Base-by-base conservation (phyloP, 2,888 invertebrate species). In the Tanytarsus gracilentus region DNA sequence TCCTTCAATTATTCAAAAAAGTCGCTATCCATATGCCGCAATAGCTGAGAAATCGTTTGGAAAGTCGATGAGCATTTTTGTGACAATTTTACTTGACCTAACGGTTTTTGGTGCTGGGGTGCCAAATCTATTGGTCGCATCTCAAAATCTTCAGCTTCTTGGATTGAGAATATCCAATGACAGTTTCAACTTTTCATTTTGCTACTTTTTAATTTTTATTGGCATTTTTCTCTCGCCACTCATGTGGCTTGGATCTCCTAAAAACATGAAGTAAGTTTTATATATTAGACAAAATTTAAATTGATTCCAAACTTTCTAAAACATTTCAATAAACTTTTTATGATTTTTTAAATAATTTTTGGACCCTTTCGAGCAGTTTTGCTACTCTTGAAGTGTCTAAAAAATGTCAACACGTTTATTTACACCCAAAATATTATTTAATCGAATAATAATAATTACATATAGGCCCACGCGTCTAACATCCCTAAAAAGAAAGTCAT, bases 201-300 rank as follows among this genome's bases (percentile, higher is more conserved):
- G 92, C 69, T 84, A 86, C 65, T 91, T 90, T 89, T 80, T 91
- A 69, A 70, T 90, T 21, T 73, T 92, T 16, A 77, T 92, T 2
- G 89, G 87, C 0, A 68, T 82, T 2, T 69, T 85, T 56, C 77
- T 93, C 21, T 86, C 87, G 64, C 92, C 92, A 0, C 72, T 90
- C 56, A 82, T 88, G 78, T 92, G 91, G 90, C 78, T 92, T 5
- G 92, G 91, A 52, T 90, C 91, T 63, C 92, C 93, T 0, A 90
- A 90, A 71, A 90, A 93, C 68, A 90, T 93, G 86, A 90, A 91
- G 93, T 91, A 72, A 16, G 36, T 36, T 16, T 14, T 79, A 78
- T 59, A n/a, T n/a, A n/a, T n/a, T n/a, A n/a, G n/a, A n/a, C n/a
- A n/a, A n/a, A n/a, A n/a, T n/a, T n/a, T n/a, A n/a, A n/a, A n/a